phyloP scores from a whole-genome alignment of 2,113 vertebrate species.

The Fukomys damarensis region DNA sequence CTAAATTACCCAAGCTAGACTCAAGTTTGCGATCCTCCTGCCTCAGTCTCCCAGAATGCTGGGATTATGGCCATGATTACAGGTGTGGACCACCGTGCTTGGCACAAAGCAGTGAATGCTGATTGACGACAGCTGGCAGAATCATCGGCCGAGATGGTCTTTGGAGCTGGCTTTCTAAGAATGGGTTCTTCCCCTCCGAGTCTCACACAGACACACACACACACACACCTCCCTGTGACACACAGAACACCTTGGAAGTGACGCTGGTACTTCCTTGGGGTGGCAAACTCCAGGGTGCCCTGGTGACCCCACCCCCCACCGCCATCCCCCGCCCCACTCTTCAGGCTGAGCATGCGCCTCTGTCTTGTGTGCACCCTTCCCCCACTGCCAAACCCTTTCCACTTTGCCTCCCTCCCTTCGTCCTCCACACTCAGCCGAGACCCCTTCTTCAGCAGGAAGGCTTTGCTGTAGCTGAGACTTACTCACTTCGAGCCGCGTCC shows the following conservation, averaged over 20 bases:
- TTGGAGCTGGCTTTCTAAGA: background rate
- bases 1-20: background rate
- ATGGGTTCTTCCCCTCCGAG: accelerated
- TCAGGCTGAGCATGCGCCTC: background rate
- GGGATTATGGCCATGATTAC: background rate
- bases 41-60: background rate
- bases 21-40: background rate
- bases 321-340: too few relatives aligned
- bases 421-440: background rate
- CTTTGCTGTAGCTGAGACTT: background rate
- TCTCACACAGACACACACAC: too few relatives aligned
- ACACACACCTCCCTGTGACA: accelerated
- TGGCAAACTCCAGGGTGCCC: background rate
- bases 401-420: background rate
- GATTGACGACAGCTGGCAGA: background rate
- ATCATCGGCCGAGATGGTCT: too few relatives aligned
- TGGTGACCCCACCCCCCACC: accelerated
- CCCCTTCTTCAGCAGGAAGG: background rate
- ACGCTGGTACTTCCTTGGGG: background rate
- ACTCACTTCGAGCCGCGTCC: background rate
- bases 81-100: background rate
- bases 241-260: background rate
- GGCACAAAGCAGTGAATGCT: background rate
- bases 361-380: accelerated
- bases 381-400: background rate